phyloP scores from a whole-genome alignment of 2,888 invertebrate genomes.

The Harpalus rubripes region DNA sequence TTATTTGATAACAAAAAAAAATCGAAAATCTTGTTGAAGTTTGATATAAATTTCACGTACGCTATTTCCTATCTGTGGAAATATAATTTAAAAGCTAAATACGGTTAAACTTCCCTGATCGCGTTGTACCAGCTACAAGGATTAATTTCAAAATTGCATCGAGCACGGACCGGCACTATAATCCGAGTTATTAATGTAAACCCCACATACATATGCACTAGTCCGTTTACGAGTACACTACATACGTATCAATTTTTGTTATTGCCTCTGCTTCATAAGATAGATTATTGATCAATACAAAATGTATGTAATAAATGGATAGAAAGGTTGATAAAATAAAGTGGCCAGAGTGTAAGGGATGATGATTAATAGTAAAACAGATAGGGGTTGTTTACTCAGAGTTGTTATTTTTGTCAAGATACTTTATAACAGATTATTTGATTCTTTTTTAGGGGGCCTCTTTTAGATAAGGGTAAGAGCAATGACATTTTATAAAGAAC shows the following conservation, averaged over 20 bases:
- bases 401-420: no score
- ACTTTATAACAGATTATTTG: no score
- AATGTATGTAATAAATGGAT: no score
- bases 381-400: no score
- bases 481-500: no score
- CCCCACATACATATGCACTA: not conserved
- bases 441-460: no score
- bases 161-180: not conserved
- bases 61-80: not conserved
- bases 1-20: no score
- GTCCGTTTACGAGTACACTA: not conserved
- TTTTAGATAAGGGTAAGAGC: no score
- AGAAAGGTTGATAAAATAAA: no score
- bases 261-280: not conserved
- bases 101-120: not conserved
- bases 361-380: no score
- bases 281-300: not conserved
- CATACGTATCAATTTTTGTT: not conserved
- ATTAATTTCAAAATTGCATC: slow-evolving; percentile 5
- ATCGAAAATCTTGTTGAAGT: no score
- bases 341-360: no score
- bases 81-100: slow-evolving; percentile 1
- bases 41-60: not conserved
- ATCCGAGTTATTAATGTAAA: not conserved
- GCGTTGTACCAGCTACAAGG: not conserved